Evolutionary conservation across 2,113 vertebrate species (phyloP).

Genomic region (Tyto alba): DNA sequence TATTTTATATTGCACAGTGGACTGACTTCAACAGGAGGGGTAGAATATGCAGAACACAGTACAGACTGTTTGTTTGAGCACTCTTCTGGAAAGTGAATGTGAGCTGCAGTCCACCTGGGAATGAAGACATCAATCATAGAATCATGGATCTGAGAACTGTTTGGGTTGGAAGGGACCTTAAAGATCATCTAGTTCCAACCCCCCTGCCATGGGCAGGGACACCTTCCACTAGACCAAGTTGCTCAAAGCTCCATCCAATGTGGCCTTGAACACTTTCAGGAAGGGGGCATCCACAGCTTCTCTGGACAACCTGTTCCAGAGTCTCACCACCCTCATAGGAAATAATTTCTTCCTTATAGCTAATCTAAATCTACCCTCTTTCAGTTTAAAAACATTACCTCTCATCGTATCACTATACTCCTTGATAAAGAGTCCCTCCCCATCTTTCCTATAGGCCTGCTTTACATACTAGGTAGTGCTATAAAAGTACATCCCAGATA

Average conservation of each 20-base stretch:
- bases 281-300: neutral
- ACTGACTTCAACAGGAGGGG: neutral
- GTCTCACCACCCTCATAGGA: neutral
- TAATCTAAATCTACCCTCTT: neutral
- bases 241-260: neutral
- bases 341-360: neutral
- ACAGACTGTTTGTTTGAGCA: neutral
- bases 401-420: neutral
- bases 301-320: neutral
- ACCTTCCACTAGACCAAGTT: neutral
- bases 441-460: neutral
- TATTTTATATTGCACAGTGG: neutral
- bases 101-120: neutral
- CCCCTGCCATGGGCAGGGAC: neutral
- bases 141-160: neutral
- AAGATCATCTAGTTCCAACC: neutral
- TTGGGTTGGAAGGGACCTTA: neutral
- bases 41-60: neutral
- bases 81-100: neutral
- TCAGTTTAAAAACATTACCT: neutral
- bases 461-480: neutral
- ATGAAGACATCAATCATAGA: neutral
- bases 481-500: neutral
- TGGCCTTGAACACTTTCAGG: neutral
- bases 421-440: neutral